A percentile compares a stretch with the other conserved stretches of the same genome.
These are phyloP conservation scores for Poeciliopsis presidionis DNA, from an alignment of 2,797 vertebrate genomes.

Conservation along the genomic window DNA sequence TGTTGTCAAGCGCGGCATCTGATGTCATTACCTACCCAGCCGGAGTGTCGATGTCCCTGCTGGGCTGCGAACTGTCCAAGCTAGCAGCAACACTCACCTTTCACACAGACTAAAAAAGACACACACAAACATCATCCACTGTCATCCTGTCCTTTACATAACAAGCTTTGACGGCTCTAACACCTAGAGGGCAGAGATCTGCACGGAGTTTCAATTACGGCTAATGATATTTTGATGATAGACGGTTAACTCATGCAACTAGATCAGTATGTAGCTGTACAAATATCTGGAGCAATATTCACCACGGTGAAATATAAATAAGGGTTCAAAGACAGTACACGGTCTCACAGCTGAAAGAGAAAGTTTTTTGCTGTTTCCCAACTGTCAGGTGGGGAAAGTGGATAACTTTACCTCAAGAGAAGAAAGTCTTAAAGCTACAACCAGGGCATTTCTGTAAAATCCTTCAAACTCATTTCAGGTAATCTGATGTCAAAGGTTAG, in stretches of 20 bases:
- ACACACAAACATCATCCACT: slow-evolving; percentile 35
- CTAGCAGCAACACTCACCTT: slow-evolving; percentile 73
- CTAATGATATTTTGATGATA: slow-evolving; percentile 75
- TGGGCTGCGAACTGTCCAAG: slow-evolving; percentile 98
- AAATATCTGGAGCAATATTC: slow-evolving; percentile 56
- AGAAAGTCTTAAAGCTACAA: not conserved
- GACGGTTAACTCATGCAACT: slow-evolving; percentile 72
- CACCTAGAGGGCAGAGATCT: slow-evolving; percentile 74
- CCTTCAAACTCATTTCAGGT: not conserved
- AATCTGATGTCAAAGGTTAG: not conserved
- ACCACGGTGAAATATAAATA: slow-evolving; percentile 17
- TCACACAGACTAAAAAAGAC: slow-evolving; percentile 41
- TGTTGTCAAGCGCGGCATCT: slow-evolving; percentile 99
- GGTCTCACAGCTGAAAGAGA: not conserved
- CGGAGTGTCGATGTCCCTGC: slow-evolving; percentile 94
- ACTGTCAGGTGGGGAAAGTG: not conserved
- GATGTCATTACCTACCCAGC: slow-evolving; percentile 99
- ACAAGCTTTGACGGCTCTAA: slow-evolving; percentile 59
- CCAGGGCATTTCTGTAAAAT: not conserved
- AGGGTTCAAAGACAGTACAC: slow-evolving; percentile 24
- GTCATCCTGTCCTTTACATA: slow-evolving; percentile 74
- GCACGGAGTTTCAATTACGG: slow-evolving; percentile 72
- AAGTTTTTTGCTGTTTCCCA: not conserved
- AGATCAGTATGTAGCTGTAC: slow-evolving; percentile 50
- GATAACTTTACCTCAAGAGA: not conserved